phyloP scores from a whole-genome alignment of 1,140 invertebrate genomes.

The Meloidogyne chitwoodi region DNA sequence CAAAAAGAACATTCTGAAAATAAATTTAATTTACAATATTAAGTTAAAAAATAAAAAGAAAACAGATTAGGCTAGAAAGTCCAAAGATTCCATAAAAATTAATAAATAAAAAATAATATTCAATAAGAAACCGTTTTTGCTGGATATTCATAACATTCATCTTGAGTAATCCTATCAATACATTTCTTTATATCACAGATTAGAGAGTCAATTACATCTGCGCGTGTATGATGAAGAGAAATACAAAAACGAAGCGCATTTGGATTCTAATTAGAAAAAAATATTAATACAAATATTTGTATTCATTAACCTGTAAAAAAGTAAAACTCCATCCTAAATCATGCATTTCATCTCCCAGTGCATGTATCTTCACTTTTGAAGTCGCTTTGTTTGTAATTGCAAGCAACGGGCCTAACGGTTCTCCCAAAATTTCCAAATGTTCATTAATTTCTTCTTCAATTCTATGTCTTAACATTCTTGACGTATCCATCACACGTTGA shows the following conservation, averaged over 20 bases:
- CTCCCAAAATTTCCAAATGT: constrained; percentile 36
- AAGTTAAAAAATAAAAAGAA: too few species aligned
- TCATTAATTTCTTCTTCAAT: constrained; percentile 24
- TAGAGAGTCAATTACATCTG: constrained; percentile 38
- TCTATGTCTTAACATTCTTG: constrained; percentile 18
- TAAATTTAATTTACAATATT: constrained; percentile 6
- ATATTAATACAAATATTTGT: not conserved
- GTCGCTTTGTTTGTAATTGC: constrained; percentile 31
- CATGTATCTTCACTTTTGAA: constrained; percentile 34
- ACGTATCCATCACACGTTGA: constrained; percentile 37
- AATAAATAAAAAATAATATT: too few species aligned
- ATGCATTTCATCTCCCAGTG: constrained; percentile 43
- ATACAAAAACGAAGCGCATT: constrained; percentile 36
- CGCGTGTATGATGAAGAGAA: constrained; percentile 34
- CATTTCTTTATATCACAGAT: constrained; percentile 39
- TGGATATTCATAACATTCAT: constrained; percentile 36
- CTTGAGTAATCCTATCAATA: constrained; percentile 31
- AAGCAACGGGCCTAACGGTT: constrained; percentile 36
- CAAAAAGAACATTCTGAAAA: constrained; percentile 39
- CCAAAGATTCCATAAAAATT: too few species aligned
- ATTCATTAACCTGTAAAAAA: constrained; percentile 25
- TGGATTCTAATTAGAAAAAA: constrained; percentile 22
- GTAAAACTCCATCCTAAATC: constrained; percentile 44
- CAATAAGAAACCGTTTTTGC: constrained; percentile 35
- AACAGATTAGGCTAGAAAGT: too few species aligned